Base-by-base conservation (phyloP, 2,797 vertebrate species). In the Phataginus tetradactyla region DNA sequence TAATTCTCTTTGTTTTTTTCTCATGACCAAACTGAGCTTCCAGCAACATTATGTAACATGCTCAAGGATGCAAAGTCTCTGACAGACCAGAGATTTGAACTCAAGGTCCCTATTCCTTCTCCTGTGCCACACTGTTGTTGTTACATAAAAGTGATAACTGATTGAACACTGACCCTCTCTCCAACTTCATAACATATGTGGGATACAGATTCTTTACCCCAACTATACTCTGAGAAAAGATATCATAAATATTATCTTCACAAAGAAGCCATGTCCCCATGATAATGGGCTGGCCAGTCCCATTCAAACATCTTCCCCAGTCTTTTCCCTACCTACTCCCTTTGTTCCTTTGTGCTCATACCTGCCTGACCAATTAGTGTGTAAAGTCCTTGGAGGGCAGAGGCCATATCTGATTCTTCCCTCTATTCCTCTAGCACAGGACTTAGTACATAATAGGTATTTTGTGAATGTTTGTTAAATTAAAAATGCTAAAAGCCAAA, bases 401-500 rank as follows among this genome's bases (percentile, higher is more conserved):
- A 89, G 14, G n/a, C 39, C 57, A 51, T 51, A 49, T 79, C n/a
- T 92, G 51, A 89, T 49, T 86, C 80, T 61, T 88, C 55, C 71
- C 74, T 74, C 71, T 42, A n/a, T 64, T 66, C 49, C 14, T 85
- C n/a, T 63, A 89, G 57, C 34, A 92, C 27, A 83, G 32, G 34
- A n/a, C 14, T 83, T 63, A 57, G 23, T 9, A 77, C 18, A 59
- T 39, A 32, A 42, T 3, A 78, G 12, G 29, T 57, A 83, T 29
- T 63, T 49, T 61, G 45, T 39, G 69, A 88, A 88, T 34, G 14
- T 59, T 10, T 85, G 13, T 75, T 95, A 92, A 75, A 75, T 55
- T 90, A 15, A 86, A 91, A 84, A 91, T 64, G 21, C 55, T 66
- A 84, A 79, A 81, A 86, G 42, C 4, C 61, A 93, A 90, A 75